Base-by-base conservation (phyloP, 1,140 invertebrate genomes). In the Caerostris extrusa region DNA sequence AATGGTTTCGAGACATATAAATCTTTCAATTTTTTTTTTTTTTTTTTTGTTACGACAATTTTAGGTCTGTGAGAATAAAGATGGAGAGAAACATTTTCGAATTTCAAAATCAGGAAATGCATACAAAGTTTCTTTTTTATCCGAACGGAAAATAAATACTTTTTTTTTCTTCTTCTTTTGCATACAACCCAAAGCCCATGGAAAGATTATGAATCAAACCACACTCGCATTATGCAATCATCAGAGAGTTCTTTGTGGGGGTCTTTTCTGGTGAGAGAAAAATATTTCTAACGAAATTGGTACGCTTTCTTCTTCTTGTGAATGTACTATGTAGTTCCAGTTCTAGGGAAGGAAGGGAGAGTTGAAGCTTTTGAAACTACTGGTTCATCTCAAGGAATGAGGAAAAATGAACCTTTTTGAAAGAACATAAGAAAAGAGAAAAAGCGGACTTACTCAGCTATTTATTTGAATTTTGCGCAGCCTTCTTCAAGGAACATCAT, bases 371-470 rank as follows among this genome's bases (percentile, higher is more conserved):
- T n/a, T 34, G 17, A 34, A 85, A 58, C 55, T 60, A 56, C 83
- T 82, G 19, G 77, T 85, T 85, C 57, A 1, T 88, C 58, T 88
- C 58, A 50, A 55, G 61, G n/a, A 88, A 61, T 88, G 57, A 88
- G 61, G 86, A 88, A 88, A 88, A 88, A 88, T 88, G 86, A 34
- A 7, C 61, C 86, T 83, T 83, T 82, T 83, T 19, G 55, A 83
- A 83, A 83, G 82, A 83, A 57, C 7, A 53, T 57, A n/a, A 57
- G 57, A 17, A 17, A 7, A 55, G 19, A 64, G n/a, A n/a, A n/a
- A 88, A 53, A 88, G 61, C 61, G 86, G 57, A 88, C 57, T 88
- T 64, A 88, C 61, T 88, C 12, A 64, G 86, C 86, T 64, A 88
- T 88, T 88, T 88, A 61, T 88, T 88, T 88, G 61, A 88, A 88